phyloP scores from a whole-genome alignment of 1,140 invertebrate genomes.

The Pseudomyrmex cubaensis region DNA sequence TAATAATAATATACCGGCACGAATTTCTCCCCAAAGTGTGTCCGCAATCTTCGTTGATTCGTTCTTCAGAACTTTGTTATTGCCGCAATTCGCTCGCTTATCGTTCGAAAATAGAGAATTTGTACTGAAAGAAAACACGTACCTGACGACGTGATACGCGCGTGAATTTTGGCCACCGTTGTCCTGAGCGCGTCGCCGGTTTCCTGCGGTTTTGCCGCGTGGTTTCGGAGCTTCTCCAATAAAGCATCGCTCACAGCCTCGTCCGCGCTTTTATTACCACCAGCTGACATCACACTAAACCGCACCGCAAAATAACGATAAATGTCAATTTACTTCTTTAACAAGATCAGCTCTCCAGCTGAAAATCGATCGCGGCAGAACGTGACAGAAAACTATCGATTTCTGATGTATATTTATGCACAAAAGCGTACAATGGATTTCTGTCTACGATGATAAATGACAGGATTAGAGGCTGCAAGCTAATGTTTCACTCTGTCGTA shows the following conservation, averaged over 20 bases:
- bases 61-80: constrained; percentile 62
- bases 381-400: background rate
- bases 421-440: constrained; percentile 23
- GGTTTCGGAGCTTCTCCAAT: constrained; percentile 79
- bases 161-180: constrained; percentile 85
- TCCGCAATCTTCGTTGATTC: constrained; percentile 55
- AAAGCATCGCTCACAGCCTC: constrained; percentile 80
- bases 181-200: constrained; percentile 84
- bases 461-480: constrained; percentile 33
- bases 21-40: constrained; percentile 63
- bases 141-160: constrained; percentile 86
- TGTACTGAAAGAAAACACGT: constrained; percentile 47
- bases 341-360: background rate
- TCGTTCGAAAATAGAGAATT: background rate
- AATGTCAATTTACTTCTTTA: constrained; percentile 54
- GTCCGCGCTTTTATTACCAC: constrained; percentile 74
- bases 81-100: constrained; percentile 26
- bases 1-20: constrained; percentile 73
- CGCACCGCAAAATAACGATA: constrained; percentile 57
- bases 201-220: constrained; percentile 83
- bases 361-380: background rate
- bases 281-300: constrained; percentile 79
- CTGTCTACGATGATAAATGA: constrained; percentile 19
- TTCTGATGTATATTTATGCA: background rate
- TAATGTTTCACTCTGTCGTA: constrained; percentile 24